phyloP scores from a whole-genome alignment of 2,797 vertebrate genomes.

The Apogon hyalosoma region DNA sequence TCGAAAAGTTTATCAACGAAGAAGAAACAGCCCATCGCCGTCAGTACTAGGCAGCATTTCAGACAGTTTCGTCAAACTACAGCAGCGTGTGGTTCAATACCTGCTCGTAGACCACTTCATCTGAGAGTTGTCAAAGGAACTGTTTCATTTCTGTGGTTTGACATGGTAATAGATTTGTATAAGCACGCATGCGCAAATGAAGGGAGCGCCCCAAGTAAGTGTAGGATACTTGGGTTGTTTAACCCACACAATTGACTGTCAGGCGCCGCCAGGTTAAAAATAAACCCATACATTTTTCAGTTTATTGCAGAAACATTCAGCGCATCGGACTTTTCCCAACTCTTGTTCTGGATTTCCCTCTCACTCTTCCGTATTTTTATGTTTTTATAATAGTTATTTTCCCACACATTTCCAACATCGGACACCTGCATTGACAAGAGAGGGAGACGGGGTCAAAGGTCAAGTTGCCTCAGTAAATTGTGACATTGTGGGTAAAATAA shows the following conservation, averaged over 20 bases:
- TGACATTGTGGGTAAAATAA: too few species aligned
- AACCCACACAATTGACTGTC: conserved; percentile 4
- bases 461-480: too few species aligned
- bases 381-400: too few species aligned
- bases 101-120: conserved; percentile 56
- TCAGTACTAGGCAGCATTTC: fast-evolving
- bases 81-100: conserved; percentile 14
- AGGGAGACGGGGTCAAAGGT: too few species aligned
- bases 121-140: conserved; percentile 42
- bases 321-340: too few species aligned
- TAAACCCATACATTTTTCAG: too few species aligned
- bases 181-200: conserved; percentile 60
- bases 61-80: background rate
- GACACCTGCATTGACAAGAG: too few species aligned
- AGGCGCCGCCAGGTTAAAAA: conserved; percentile 10
- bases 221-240: fast-evolving
- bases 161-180: conserved; percentile 38
- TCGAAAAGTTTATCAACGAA: conserved; percentile 46
- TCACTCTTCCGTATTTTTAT: too few species aligned
- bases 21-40: background rate
- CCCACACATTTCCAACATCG: too few species aligned
- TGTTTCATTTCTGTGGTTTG: conserved; percentile 54
- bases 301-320: too few species aligned
- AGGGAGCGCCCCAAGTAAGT: background rate
- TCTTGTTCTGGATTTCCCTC: too few species aligned